Percentiles rank a stretch among this genome's conserved stretches.
Evolutionary conservation across 2,797 vertebrate genomes (phyloP).

Genomic region (Masticophis lateralis): DNA sequence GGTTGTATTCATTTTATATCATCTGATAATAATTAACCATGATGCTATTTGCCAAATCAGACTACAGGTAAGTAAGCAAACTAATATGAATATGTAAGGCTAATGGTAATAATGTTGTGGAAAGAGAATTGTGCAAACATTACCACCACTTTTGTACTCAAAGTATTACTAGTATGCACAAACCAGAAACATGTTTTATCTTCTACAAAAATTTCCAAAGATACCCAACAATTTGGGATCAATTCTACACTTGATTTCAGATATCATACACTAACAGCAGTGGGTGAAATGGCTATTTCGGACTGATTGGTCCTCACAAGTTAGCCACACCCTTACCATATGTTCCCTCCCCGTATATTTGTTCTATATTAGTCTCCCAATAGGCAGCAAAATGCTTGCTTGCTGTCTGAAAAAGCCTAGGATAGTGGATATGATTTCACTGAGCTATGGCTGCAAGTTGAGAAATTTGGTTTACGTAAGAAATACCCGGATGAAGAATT

Average conservation of each 20-base stretch:
- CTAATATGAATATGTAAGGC: neutral
- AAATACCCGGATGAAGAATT: too few species aligned
- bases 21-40: neutral
- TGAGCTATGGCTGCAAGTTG: too few species aligned
- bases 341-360: too few species aligned
- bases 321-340: too few species aligned
- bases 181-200: neutral
- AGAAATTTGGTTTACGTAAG: too few species aligned
- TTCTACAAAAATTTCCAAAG: neutral
- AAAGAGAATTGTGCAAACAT: neutral
- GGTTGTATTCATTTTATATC: neutral
- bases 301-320: too few species aligned
- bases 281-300: neutral
- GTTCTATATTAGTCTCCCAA: too few species aligned
- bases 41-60: neutral
- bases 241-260: neutral
- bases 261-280: neutral
- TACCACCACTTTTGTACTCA: neutral
- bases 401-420: too few species aligned
- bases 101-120: neutral
- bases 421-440: too few species aligned
- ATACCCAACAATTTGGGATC: neutral
- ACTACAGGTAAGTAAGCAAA: neutral
- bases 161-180: neutral
- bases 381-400: too few species aligned